A percentile compares a stretch with the other conserved stretches of the same genome.
Evolutionary conservation across 1,140 invertebrate genomes (phyloP).

Genomic region (Drosophila nasuta): DNA sequence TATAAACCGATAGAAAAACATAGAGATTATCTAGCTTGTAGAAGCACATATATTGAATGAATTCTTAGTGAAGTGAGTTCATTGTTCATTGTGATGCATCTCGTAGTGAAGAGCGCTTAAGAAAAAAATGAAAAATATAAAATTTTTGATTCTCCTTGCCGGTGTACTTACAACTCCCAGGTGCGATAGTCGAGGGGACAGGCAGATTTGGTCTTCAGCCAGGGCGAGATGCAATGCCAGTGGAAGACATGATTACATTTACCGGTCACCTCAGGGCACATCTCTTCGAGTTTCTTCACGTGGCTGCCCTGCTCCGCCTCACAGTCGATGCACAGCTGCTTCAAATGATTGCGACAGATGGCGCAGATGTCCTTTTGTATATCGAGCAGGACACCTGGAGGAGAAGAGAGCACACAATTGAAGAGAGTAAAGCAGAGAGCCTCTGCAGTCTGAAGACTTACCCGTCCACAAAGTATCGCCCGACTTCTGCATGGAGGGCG

Average conservation of each 20-base stretch:
- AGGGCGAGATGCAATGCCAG: slow-evolving; percentile 31
- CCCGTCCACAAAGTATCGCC: neutral
- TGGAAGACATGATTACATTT: slow-evolving; percentile 22
- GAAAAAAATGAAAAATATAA: neutral
- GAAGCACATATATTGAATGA: too few relatives aligned
- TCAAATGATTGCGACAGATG: slow-evolving; percentile 26
- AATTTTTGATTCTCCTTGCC: slow-evolving; percentile 15
- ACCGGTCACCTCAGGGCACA: slow-evolving; percentile 7
- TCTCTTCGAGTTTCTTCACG: neutral
- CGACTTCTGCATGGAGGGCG: neutral
- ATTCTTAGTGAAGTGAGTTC: too few relatives aligned
- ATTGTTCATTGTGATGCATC: too few relatives aligned
- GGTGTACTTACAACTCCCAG: slow-evolving; percentile 11
- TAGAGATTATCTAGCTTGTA: too few relatives aligned
- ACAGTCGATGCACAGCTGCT: slow-evolving; percentile 19
- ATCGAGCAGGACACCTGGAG: neutral
- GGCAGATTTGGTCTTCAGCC: neutral
- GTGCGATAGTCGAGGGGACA: slow-evolving; percentile 20
- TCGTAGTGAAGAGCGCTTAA: too few relatives aligned
- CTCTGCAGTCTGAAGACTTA: neutral
- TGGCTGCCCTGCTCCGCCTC: slow-evolving; percentile 10
- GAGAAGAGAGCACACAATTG: neutral
- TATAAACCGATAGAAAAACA: too few relatives aligned
- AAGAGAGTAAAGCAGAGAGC: neutral
- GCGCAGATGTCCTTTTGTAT: slow-evolving; percentile 16